These are phyloP conservation scores for Amyelois transitella DNA, from an alignment of 1,140 invertebrate genomes.

Conservation along the genomic window DNA sequence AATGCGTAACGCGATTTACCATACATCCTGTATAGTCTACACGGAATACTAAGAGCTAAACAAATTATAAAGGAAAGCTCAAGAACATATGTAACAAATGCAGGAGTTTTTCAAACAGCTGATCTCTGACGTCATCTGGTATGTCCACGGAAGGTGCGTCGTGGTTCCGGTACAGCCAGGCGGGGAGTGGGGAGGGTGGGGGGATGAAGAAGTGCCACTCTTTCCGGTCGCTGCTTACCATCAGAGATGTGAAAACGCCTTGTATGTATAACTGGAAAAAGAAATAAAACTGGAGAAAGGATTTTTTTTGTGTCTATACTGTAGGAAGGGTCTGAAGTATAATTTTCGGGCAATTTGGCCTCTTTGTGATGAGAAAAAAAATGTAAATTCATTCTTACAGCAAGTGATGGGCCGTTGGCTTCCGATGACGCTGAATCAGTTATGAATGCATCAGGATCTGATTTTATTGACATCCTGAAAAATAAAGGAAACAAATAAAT, in stretches of 20 bases:
- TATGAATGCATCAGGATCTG: slow-evolving; percentile 1
- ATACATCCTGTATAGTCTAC: not conserved
- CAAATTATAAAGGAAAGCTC: slow-evolving; percentile 20
- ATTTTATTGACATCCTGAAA: slow-evolving; percentile 5
- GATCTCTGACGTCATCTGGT: slow-evolving; percentile 17
- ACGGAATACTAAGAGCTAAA: not conserved
- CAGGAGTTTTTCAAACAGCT: slow-evolving; percentile 25
- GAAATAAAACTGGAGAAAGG: no score
- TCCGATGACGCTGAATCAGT: not conserved
- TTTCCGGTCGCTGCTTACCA: slow-evolving; percentile 16
- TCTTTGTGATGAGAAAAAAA: no score
- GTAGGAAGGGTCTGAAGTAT: no score
- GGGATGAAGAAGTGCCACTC: slow-evolving; percentile 29
- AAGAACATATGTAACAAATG: slow-evolving; percentile 21
- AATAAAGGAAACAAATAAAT: slow-evolving; percentile 1
- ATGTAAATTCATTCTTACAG: slow-evolving; percentile 2
- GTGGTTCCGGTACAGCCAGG: slow-evolving; percentile 29
- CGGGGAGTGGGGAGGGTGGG: slow-evolving; percentile 24
- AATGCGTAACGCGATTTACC: no score
- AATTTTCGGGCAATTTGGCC: no score
- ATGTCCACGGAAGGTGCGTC: slow-evolving; percentile 21
- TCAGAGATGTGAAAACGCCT: slow-evolving; percentile 24
- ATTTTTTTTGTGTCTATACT: no score
- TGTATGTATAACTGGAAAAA: slow-evolving; percentile 40
- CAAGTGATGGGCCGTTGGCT: not conserved